Base-by-base conservation (phyloP, 2,888 invertebrate species). In the Mesodorylaimus sp. region DNA sequence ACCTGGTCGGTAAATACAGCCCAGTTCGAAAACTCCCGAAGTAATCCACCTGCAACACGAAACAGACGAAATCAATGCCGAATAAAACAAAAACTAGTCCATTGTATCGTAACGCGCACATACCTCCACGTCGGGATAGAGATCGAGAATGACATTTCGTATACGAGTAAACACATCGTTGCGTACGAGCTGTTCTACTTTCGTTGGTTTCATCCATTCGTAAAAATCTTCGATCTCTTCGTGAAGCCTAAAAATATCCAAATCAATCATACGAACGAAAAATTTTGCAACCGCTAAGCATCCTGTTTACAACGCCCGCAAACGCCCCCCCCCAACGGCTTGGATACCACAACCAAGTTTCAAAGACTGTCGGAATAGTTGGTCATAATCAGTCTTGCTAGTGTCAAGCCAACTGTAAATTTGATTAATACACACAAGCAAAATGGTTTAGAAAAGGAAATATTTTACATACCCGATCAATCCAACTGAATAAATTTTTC, bases 1-100 rank as follows among this genome's bases (percentile, higher is more conserved):
- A 78, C 78, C 89, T 89, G 64, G 93, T 93, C 57, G 95, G 95
- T 68, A 97, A 77, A 74, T 93, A 97, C 57, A 97, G 79, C 50
- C 89, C 89, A 55, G 95, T 95, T 60, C 87, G 79, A 73, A 91
- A 93, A 64, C 91, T 91, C 63, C 95, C 95, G 75, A 95, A 97
- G 63, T 93, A 83, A 73, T 93, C 88, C 57, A 95, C 89, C 68
- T 83, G 49, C 24, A 51, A 53, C 38, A 27, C n/a, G n/a, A n/a
- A n/a, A n/a, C n/a, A n/a, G n/a, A n/a, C n/a, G n/a, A n/a, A n/a
- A n/a, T n/a, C n/a, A n/a, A n/a, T n/a, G n/a, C n/a, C n/a, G 7
- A 53, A 16, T 39, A 23, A 44, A n/a, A 19, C 44, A 43, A 44
- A 44, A 24, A 54, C 23, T n/a, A n/a, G n/a, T n/a, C n/a, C n/a